phyloP scores from a whole-genome alignment of 2,797 vertebrate species.

The Gouania willdenowi region DNA sequence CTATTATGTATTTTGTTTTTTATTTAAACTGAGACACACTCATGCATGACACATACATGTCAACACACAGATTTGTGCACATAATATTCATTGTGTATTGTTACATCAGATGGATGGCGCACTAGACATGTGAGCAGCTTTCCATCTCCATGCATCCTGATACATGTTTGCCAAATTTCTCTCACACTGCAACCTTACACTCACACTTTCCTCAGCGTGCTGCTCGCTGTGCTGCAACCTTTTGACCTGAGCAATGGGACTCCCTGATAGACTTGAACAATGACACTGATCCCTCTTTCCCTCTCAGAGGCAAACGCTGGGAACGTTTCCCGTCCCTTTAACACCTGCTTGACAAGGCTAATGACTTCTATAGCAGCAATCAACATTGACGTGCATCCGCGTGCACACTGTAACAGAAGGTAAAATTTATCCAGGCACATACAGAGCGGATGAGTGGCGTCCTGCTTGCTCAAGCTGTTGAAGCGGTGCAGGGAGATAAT shows the following conservation, averaged over 20 bases:
- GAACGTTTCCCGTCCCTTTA: conserved; percentile 48
- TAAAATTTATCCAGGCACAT: conserved; percentile 10
- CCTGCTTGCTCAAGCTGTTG: conserved; percentile 61
- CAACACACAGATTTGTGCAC: conserved; percentile 3
- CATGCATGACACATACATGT: conserved; percentile 19
- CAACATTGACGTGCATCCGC: conserved; percentile 11
- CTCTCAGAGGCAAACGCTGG: conserved; percentile 42
- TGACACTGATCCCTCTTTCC: conserved; percentile 48
- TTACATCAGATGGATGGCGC: conserved; percentile 22
- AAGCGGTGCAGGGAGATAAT: conserved; percentile 48
- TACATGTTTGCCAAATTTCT: conserved; percentile 13
- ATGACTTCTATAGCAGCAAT: conserved; percentile 48
- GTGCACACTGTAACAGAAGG: neutral
- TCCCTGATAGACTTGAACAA: conserved; percentile 35
- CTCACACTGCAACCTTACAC: neutral
- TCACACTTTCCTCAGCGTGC: neutral
- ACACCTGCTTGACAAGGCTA: conserved; percentile 66
- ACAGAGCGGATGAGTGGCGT: conserved; percentile 59
- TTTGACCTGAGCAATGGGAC: conserved; percentile 28
- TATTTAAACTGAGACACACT: too few relatives aligned
- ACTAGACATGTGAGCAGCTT: conserved; percentile 11
- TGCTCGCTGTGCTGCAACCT: neutral
- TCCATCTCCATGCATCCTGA: conserved; percentile 8
- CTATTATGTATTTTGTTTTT: too few relatives aligned
- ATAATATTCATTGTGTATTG: conserved; percentile 9